Percentiles rank a stretch among this genome's conserved stretches.
phyloP scores from a whole-genome alignment of 2,113 vertebrate genomes.

The Chaenocephalus aceratus region DNA sequence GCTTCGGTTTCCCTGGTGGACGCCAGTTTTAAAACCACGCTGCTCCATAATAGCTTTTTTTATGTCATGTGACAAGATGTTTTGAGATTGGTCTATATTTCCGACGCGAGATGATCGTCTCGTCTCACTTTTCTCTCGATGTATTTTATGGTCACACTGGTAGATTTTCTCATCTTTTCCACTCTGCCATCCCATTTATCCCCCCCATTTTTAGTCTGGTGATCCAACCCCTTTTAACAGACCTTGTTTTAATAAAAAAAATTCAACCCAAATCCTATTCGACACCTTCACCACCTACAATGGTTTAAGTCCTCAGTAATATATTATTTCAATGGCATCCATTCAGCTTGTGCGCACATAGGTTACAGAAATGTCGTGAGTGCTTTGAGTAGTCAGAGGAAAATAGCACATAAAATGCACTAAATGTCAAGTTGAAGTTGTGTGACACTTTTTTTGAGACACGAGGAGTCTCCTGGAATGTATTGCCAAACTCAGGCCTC shows the following conservation, averaged over 20 bases:
- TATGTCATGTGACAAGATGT: constrained; percentile 49
- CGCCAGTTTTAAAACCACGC: constrained; percentile 53
- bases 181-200: constrained; percentile 40
- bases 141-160: constrained; percentile 72
- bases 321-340: constrained; percentile 72
- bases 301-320: constrained; percentile 61
- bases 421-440: constrained; percentile 84
- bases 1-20: constrained; percentile 58
- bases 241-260: constrained; percentile 50
- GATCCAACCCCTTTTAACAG: constrained; percentile 61
- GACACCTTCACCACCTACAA: constrained; percentile 48
- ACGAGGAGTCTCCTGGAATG: constrained; percentile 82
- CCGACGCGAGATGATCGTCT: constrained; percentile 47
- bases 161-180: constrained; percentile 59
- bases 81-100: constrained; percentile 71
- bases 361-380: constrained; percentile 69
- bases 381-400: constrained; percentile 75
- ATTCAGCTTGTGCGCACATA: constrained; percentile 73
- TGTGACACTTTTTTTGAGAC: constrained; percentile 77
- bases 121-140: constrained; percentile 57
- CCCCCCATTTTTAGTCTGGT: constrained; percentile 45
- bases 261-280: constrained; percentile 34
- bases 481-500: constrained; percentile 88
- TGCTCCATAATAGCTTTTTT: constrained; percentile 61
- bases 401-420: constrained; percentile 88